Percentiles rank a stretch among this genome's conserved stretches.
phyloP scores from a whole-genome alignment of 1,140 invertebrate genomes.

The Diachasma alloeum region DNA sequence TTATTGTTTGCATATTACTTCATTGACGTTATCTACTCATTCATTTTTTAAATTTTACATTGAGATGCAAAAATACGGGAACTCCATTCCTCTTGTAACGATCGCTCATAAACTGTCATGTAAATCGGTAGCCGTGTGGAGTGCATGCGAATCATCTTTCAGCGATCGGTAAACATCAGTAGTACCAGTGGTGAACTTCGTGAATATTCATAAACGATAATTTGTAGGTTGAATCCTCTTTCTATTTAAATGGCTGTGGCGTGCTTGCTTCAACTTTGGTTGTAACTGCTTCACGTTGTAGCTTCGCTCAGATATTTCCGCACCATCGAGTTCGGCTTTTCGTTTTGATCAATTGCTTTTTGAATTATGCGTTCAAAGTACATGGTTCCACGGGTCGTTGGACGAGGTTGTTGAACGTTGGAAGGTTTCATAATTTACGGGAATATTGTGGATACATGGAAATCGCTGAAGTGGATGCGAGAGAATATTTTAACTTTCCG shows the following conservation, averaged over 20 bases:
- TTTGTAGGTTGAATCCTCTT: neutral
- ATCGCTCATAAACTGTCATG: neutral
- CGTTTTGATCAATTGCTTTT: neutral
- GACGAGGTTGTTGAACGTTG: neutral
- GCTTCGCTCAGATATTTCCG: constrained; percentile 32
- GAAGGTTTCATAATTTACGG: constrained; percentile 17
- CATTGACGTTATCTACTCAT: no score
- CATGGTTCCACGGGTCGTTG: neutral
- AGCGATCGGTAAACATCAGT: neutral
- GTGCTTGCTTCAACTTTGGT: neutral
- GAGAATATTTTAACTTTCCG: no score
- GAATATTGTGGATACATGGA: constrained; percentile 15
- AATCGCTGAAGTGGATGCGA: neutral
- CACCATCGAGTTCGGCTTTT: constrained; percentile 6
- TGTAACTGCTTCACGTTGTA: constrained; percentile 23
- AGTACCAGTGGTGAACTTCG: neutral
- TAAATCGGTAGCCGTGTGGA: constrained; percentile 11
- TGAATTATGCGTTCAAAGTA: neutral
- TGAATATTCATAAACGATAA: constrained; percentile 34
- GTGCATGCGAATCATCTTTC: constrained; percentile 24
- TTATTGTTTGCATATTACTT: no score
- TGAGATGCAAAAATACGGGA: neutral
- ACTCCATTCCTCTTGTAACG: constrained; percentile 21
- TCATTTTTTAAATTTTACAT: neutral
- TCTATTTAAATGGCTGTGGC: neutral